phyloP scores from a whole-genome alignment of 2,797 vertebrate species.

The Melanotaenia nigrans region DNA sequence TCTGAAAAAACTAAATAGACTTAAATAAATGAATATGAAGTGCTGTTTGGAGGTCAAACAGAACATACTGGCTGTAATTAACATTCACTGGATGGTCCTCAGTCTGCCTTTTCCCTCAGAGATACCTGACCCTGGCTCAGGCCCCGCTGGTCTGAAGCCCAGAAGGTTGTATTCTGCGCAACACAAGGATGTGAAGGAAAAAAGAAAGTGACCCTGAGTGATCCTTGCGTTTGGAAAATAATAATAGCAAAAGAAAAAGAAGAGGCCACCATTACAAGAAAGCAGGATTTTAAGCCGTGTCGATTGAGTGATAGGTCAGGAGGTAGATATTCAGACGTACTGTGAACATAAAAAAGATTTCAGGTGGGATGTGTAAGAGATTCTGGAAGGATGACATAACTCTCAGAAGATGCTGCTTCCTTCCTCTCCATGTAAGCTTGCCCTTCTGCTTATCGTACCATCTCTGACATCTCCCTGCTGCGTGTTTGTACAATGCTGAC shows the following conservation, averaged over 20 bases:
- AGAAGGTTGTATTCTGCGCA: slow-evolving; percentile 69
- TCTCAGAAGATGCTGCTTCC: slow-evolving; percentile 63
- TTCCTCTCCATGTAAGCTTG: slow-evolving; percentile 55
- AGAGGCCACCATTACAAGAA: slow-evolving; percentile 44
- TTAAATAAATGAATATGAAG: slow-evolving; percentile 49
- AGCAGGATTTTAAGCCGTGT: slow-evolving; percentile 46
- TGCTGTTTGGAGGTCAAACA: slow-evolving; percentile 56
- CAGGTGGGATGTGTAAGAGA: slow-evolving; percentile 30
- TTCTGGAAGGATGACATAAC: slow-evolving; percentile 62
- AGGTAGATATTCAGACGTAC: slow-evolving; percentile 49
- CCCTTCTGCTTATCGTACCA: slow-evolving; percentile 61
- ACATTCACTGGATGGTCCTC: slow-evolving; percentile 61
- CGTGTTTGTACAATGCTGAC: slow-evolving; percentile 54
- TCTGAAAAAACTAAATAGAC: slow-evolving; percentile 26
- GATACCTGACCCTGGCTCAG: slow-evolving; percentile 76
- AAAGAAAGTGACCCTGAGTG: slow-evolving; percentile 65
- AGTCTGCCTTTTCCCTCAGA: slow-evolving; percentile 60
- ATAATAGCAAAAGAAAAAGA: slow-evolving; percentile 47
- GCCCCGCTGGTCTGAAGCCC: slow-evolving; percentile 58
- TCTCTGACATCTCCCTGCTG: slow-evolving; percentile 71
- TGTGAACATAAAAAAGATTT: slow-evolving; percentile 44
- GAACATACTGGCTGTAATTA: slow-evolving; percentile 56
- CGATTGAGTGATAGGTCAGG: slow-evolving; percentile 51
- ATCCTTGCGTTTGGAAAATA: slow-evolving; percentile 66
- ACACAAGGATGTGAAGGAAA: slow-evolving; percentile 48